Conservation (phyloP, 1,140 invertebrate genomes). For the Thalassaphorura encarpata region DNA sequence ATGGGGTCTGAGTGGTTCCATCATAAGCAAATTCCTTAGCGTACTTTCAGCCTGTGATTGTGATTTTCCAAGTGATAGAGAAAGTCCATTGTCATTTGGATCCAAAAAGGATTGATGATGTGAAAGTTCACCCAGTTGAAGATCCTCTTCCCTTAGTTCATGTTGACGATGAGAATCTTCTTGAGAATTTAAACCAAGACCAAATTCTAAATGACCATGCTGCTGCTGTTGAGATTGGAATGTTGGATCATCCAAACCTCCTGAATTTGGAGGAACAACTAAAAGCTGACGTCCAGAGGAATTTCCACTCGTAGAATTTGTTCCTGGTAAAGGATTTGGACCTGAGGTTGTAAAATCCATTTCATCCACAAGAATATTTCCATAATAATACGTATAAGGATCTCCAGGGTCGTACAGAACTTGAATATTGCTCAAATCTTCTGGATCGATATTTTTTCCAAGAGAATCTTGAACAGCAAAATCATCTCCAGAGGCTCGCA, state of each 20-base stretch:
- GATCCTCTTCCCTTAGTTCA: constrained; percentile 10
- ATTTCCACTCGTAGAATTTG: neutral
- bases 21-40: constrained; percentile 27
- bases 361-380: constrained; percentile 27
- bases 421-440: neutral
- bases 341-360: too few relatives aligned
- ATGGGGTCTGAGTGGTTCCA: constrained; percentile 17
- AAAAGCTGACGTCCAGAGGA: neutral
- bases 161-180: constrained; percentile 3
- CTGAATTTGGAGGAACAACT: too few relatives aligned
- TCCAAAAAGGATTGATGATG: constrained; percentile 18
- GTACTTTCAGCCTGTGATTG: constrained; percentile 17
- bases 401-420: constrained; percentile 21
- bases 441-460: neutral
- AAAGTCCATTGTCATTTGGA: constrained; percentile 4
- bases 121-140: constrained; percentile 1
- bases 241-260: too few relatives aligned
- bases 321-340: too few relatives aligned
- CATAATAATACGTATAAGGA: constrained; percentile 27
- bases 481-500: neutral
- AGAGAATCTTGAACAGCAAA: neutral
- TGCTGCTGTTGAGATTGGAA: constrained; percentile 9
- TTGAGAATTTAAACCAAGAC: constrained; percentile 13
- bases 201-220: constrained; percentile 29
- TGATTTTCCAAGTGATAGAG: neutral